Evolutionary conservation across 2,888 invertebrate genomes (phyloP).

Genomic region (Tetragonula carbonaria): DNA sequence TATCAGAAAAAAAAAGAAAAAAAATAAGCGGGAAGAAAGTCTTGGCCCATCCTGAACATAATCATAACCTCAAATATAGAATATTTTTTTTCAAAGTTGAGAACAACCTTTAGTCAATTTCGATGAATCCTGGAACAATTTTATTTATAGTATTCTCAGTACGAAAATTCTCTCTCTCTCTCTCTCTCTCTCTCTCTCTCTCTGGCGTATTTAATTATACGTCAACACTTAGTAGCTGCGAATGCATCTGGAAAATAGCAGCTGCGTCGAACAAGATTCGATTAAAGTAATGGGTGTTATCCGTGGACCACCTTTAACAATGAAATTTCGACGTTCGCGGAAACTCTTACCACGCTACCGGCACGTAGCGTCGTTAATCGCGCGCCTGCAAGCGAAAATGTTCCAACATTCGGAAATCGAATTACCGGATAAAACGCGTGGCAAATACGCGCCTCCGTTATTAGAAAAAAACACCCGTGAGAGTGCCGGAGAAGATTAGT

Average conservation of each 20-base stretch:
- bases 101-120: too few species aligned
- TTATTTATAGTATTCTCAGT: background rate
- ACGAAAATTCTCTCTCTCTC: background rate
- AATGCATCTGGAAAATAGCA: conserved; percentile 46
- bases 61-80: too few species aligned
- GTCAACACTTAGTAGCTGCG: background rate
- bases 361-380: conserved; percentile 13
- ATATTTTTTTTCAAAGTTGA: too few species aligned
- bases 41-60: too few species aligned
- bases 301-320: conserved; percentile 12
- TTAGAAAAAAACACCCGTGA: background rate
- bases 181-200: background rate
- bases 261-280: conserved; percentile 51
- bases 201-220: background rate
- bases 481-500: background rate
- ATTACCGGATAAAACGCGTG: conserved; percentile 17
- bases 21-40: too few species aligned
- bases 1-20: too few species aligned
- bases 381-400: conserved; percentile 7
- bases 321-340: conserved; percentile 29
- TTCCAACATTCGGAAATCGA: conserved; percentile 5
- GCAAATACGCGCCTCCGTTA: background rate
- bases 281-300: conserved; percentile 41
- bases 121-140: background rate
- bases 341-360: background rate